These are phyloP conservation scores for Laticauda laticaudata DNA, from an alignment of 2,113 vertebrate genomes.

Conservation along the genomic window DNA sequence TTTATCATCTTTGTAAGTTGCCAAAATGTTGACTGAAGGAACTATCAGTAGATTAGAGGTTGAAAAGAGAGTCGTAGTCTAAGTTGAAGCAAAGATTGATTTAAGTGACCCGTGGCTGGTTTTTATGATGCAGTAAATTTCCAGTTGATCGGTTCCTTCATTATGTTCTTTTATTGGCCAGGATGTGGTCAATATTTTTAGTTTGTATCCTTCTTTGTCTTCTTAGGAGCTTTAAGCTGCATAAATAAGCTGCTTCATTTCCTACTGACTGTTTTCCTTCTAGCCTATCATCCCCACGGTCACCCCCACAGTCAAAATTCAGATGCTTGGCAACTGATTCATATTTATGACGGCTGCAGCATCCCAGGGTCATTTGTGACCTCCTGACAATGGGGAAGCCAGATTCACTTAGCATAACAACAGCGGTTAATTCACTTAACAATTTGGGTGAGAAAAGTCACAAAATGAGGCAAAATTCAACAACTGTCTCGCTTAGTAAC, in stretches of 20 bases:
- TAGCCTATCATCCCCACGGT: neutral
- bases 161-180: neutral
- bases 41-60: neutral
- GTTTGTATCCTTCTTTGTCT: neutral
- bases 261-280: neutral
- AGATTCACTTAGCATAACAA: too few species aligned
- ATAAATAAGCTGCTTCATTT: neutral
- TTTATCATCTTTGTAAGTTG: constrained; percentile 53
- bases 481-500: too few species aligned
- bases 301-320: too few species aligned
- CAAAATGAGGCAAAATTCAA: too few species aligned
- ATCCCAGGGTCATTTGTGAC: too few species aligned
- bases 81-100: neutral
- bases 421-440: too few species aligned
- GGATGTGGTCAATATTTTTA: neutral
- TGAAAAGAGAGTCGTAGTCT: constrained; percentile 16
- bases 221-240: neutral
- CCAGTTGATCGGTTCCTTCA: neutral
- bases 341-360: too few species aligned
- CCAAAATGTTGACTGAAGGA: constrained; percentile 46
- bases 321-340: too few species aligned
- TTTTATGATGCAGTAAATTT: neutral
- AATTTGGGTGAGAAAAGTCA: too few species aligned
- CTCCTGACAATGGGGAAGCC: too few species aligned
- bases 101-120: neutral